phyloP scores from a whole-genome alignment of 2,797 vertebrate species.

The Syndactyla subalaris region DNA sequence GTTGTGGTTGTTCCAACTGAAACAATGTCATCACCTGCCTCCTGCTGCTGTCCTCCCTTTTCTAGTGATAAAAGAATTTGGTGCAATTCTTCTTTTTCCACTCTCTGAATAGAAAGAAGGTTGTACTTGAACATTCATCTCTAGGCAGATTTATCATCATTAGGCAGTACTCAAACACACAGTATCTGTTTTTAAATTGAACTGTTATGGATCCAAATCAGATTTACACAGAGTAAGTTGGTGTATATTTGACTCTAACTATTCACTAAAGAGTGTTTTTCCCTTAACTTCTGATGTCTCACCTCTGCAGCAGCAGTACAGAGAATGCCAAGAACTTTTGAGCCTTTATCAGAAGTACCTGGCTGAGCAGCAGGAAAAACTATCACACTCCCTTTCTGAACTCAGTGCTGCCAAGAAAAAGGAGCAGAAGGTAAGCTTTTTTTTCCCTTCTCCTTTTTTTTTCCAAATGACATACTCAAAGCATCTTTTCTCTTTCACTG shows the following conservation, averaged over 20 bases:
- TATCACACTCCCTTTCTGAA: slow-evolving; percentile 86
- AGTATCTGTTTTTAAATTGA: slow-evolving; percentile 25
- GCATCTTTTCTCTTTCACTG: not conserved
- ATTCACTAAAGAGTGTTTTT: slow-evolving; percentile 8
- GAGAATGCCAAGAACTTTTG: slow-evolving; percentile 95
- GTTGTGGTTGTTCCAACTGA: slow-evolving; percentile 42
- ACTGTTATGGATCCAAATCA: slow-evolving; percentile 1
- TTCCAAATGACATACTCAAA: not conserved
- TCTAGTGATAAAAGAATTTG: slow-evolving; percentile 28
- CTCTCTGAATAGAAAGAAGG: not conserved
- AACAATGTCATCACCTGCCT: slow-evolving; percentile 37
- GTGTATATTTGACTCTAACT: not conserved
- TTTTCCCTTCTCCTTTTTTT: not conserved
- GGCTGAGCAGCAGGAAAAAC: slow-evolving; percentile 92
- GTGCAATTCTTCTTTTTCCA: slow-evolving; percentile 30
- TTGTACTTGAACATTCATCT: slow-evolving; percentile 36
- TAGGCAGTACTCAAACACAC: not conserved
- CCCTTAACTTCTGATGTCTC: slow-evolving; percentile 75
- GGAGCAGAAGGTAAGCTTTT: slow-evolving; percentile 76
- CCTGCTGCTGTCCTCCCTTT: slow-evolving; percentile 51
- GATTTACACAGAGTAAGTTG: not conserved
- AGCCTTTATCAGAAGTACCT: slow-evolving; percentile 95
- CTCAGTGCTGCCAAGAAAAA: slow-evolving; percentile 76
- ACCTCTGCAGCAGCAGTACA: slow-evolving; percentile 95
- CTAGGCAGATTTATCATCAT: slow-evolving; percentile 17